Conservation (phyloP, 2,888 invertebrate genomes). For the Ommatoiulus sabulosus region DNA sequence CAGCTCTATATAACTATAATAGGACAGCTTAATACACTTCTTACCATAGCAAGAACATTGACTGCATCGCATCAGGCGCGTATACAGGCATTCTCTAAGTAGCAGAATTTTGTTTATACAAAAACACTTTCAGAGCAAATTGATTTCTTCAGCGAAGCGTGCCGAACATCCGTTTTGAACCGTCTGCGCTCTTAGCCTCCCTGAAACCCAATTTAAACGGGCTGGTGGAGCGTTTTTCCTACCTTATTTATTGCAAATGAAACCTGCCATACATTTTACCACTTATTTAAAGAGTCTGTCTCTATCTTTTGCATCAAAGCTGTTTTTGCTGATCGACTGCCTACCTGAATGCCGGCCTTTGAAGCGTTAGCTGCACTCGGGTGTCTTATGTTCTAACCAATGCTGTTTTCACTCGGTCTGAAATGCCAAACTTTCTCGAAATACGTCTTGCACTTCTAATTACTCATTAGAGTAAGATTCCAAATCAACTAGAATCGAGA, state of each 20-base stretch:
- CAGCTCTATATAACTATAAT: background rate
- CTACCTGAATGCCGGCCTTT: too few species aligned
- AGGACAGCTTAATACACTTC: background rate
- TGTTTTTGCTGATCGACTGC: too few species aligned
- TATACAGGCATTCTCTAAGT: background rate
- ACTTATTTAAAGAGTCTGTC: background rate
- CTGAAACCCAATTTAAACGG: background rate
- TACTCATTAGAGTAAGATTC: too few species aligned
- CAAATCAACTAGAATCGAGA: too few species aligned
- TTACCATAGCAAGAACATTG: background rate
- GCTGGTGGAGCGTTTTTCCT: background rate
- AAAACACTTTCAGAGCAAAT: conserved; percentile 17
- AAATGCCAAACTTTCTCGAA: too few species aligned
- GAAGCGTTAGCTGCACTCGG: too few species aligned
- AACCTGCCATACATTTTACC: background rate
- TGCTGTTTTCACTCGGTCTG: too few species aligned
- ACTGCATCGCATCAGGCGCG: background rate
- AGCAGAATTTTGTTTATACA: conserved; percentile 9
- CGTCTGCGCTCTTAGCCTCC: background rate
- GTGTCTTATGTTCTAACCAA: too few species aligned
- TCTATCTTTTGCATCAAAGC: too few species aligned
- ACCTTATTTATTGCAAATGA: background rate
- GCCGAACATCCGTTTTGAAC: background rate
- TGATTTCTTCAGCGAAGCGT: conserved; percentile 7
- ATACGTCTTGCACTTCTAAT: too few species aligned